phyloP scores from a whole-genome alignment of 2,797 vertebrate species.

The Thamnophis elegans region DNA sequence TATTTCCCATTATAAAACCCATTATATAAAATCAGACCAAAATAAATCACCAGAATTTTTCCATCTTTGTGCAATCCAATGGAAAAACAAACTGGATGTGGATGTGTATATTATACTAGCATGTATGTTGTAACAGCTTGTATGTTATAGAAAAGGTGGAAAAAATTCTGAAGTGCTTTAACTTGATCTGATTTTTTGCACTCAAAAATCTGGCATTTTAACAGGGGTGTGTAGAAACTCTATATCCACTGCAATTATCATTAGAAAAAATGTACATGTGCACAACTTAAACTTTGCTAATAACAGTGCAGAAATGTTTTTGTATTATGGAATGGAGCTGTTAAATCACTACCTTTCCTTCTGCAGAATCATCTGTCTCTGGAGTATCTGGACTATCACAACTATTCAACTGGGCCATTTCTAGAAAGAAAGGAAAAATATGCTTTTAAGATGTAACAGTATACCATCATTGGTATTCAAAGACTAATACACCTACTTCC shows the following conservation, averaged over 20 bases:
- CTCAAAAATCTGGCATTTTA: neutral
- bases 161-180: neutral
- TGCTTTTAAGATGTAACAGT: neutral
- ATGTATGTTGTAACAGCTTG: neutral
- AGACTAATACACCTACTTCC: neutral
- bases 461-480: neutral
- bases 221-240: neutral
- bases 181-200: neutral
- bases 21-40: neutral
- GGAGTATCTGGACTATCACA: constrained; percentile 94
- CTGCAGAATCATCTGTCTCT: constrained; percentile 88
- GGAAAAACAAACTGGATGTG: neutral
- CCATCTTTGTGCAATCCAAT: neutral
- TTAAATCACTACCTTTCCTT: constrained; percentile 76
- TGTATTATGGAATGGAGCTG: constrained; percentile 40
- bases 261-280: neutral
- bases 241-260: neutral
- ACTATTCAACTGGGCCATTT: constrained; percentile 97
- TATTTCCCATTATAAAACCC: neutral
- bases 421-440: constrained; percentile 72
- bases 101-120: neutral
- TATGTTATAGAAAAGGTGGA: neutral
- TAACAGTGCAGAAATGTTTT: constrained; percentile 26
- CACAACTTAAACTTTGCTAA: constrained; percentile 2
- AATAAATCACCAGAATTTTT: neutral